Evolutionary conservation across 2,797 vertebrate species (phyloP), one percentile per base, ranked within the genome.

Genomic region (Petrocephalus schoutedeni): DNA sequence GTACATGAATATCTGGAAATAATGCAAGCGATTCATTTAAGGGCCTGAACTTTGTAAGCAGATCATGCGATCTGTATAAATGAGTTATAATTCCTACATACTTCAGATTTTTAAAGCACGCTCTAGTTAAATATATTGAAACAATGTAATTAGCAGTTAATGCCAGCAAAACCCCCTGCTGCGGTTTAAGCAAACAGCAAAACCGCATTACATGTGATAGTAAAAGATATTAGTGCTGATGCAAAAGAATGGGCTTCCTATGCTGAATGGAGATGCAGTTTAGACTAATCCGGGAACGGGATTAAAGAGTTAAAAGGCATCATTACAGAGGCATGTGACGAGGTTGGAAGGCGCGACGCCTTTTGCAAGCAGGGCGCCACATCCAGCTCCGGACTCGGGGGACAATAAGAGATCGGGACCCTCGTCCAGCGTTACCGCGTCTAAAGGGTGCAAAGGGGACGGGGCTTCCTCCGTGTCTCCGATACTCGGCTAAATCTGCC

Each of bases 261-360:
- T 77, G 71, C 41, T 45, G 71, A 45, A 45, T 12, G 32, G 41
- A 77, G 71, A 77, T 41, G 41, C 16, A 19, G 71, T 45, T n/a
- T 45, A 41, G 41, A 45, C 71, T 77, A 41, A 45, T 77, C 23
- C 71, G 16, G 14, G 41, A n/a, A 77, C 28, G 71, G 41, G 71
- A 77, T 77, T 77, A 77, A 45, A 41, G 71, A 77, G 71, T 77
- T 77, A 77, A 77, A 71, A 77, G 41, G 71, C 45, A n/a, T 23
- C 71, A 41, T 77, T 41, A 77, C 71, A 45, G 16, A 9, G 71
- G 41, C 71, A 77, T 77, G 71, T 77, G 71, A 77, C 71, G 14
- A 45, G 36, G 64, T 28, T 71, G 64, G 32, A 36, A 77, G 71
- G 71, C 71, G 71, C 71, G 71, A 77, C 71, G 71, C 36, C 8